phyloP scores from a whole-genome alignment of 2,888 invertebrate species.

The Sesia apiformis region DNA sequence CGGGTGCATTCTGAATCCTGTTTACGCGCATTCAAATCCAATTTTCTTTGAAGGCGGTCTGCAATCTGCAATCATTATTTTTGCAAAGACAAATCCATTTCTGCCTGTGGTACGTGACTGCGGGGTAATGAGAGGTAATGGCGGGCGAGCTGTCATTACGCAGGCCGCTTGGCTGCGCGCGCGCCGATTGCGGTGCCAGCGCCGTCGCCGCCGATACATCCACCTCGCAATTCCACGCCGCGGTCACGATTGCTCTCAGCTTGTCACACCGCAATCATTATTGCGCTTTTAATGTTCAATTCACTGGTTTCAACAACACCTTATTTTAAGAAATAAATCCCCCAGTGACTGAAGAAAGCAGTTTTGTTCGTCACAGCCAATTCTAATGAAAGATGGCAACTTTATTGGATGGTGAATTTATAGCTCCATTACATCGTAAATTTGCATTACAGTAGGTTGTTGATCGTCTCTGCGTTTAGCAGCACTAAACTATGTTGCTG shows the following conservation, averaged over 20 bases:
- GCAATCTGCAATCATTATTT: constrained; percentile 71
- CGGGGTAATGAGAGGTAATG: constrained; percentile 67
- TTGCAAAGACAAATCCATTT: constrained; percentile 74
- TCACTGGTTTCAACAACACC: neutral
- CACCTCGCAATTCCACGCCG: constrained; percentile 14
- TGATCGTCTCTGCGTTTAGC: too few relatives aligned
- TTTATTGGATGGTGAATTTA: too few relatives aligned
- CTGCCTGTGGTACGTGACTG: constrained; percentile 68
- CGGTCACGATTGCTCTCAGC: constrained; percentile 34
- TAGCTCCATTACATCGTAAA: too few relatives aligned
- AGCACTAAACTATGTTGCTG: constrained; percentile 10
- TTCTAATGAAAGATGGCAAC: too few relatives aligned
- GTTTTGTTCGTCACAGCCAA: too few relatives aligned
- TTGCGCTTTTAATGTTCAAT: constrained; percentile 23
- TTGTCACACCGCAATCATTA: constrained; percentile 35
- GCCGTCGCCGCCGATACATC: constrained; percentile 10
- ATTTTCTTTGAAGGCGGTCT: constrained; percentile 67
- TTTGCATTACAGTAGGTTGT: too few relatives aligned
- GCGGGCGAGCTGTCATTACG: constrained; percentile 60
- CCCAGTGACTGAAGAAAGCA: too few relatives aligned
- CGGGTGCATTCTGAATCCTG: constrained; percentile 39
- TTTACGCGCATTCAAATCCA: constrained; percentile 62
- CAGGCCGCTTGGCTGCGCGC: constrained; percentile 25
- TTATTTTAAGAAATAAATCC: neutral
- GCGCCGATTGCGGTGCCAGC: constrained; percentile 24